Conservation (phyloP, 2,888 invertebrate species). For the Eulithis prunata region DNA sequence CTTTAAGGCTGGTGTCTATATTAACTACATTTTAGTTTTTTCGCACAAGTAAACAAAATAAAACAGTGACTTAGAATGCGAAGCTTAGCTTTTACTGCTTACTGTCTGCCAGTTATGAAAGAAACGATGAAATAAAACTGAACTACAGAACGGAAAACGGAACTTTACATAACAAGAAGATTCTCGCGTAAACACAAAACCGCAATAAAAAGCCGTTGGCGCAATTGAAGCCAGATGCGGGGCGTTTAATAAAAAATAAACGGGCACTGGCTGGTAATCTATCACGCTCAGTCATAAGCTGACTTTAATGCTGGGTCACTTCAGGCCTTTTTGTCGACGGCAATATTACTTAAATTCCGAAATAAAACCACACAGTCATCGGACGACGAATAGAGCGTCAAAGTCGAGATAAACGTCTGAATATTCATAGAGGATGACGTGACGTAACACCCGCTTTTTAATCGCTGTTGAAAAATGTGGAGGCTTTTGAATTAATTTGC, state of each 20-base stretch:
- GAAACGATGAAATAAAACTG: background rate
- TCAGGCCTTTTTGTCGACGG: conserved; percentile 80
- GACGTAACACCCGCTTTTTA: conserved; percentile 50
- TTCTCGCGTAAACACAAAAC: conserved; percentile 54
- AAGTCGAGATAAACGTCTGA: conserved; percentile 65
- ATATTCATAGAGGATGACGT: conserved; percentile 57
- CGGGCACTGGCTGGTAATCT: conserved; percentile 72
- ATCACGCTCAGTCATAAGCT: conserved; percentile 81
- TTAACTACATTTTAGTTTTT: too few species aligned
- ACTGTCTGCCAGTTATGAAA: background rate
- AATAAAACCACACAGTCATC: conserved; percentile 70
- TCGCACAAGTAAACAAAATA: too few species aligned
- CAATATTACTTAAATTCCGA: conserved; percentile 72
- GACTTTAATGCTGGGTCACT: conserved; percentile 83
- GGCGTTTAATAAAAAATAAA: conserved; percentile 80
- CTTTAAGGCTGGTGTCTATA: too few species aligned
- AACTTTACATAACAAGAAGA: conserved; percentile 49
- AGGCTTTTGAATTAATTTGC: conserved; percentile 42
- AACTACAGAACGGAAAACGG: background rate
- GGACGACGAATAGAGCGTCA: conserved; percentile 70
- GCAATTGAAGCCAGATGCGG: conserved; percentile 75
- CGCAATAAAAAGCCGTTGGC: conserved; percentile 70
- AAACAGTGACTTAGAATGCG: too few species aligned
- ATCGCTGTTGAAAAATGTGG: conserved; percentile 53
- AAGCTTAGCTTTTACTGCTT: background rate